Evolutionary conservation across 2,888 invertebrate genomes (phyloP), one percentile per base, ranked within the genome.

Genomic region (Troides aeacus): DNA sequence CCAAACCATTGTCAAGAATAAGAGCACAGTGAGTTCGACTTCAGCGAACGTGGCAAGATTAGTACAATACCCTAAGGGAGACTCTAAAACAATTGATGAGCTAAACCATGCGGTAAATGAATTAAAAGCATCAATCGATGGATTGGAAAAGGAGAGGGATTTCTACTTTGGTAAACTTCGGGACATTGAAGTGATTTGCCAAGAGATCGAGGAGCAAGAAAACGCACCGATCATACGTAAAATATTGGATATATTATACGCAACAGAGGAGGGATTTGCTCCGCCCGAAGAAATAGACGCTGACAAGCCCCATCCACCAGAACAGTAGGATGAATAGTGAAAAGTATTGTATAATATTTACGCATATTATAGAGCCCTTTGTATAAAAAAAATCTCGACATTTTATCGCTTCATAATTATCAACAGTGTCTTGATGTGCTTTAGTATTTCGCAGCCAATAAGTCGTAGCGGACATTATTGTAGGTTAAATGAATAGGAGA

Each of bases 141-240:
- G 98, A 58, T 93, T 99, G 79, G 99, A 99, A 87, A 99, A 98
- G 84, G 99, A 99, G 89, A 94, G 99, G 86, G 99, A 99, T 92
- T 99, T 99, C 90, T 99, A 99, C 93, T 99, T 99, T 92, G 97
- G 98, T 72, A 99, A 99, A 93, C 94, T 99, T 81, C 94, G 99
- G 86, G 98, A 99, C 85, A 99, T 99, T 89, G 99, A 99, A 94
- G 97, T 99, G 74, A 95, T 99, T 93, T 99, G 99, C 94, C 99
- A 99, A 94, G 99, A 99, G 88, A 95, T 96, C 85, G 97, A 97
- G 79, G 96, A 96, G 80, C 95, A 94, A 73, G 94, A 94, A 75
- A 95, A 95, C 79, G 95, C 94, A 85, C 96, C 97, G 68, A 94
- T 98, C 78, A 94, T 98, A 79, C 96, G 96, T 87, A 97, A 97